Conservation (phyloP, 2,888 invertebrate genomes). For the Synergus itoensis region DNA sequence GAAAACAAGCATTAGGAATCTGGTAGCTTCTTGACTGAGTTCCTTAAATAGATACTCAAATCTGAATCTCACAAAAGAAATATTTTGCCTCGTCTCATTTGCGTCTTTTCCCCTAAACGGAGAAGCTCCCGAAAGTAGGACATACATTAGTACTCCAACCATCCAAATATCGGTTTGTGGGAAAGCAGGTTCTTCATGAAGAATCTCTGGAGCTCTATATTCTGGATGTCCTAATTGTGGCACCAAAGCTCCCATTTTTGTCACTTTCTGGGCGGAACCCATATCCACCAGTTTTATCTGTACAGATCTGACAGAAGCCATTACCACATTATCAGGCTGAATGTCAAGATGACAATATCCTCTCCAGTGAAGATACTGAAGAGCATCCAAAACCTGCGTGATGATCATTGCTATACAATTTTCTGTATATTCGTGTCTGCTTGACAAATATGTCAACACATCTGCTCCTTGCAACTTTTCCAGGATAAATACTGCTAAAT, state of each 20-base stretch:
- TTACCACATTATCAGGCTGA: constrained; percentile 97
- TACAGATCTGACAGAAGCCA: constrained; percentile 90
- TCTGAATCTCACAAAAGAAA: constrained; percentile 93
- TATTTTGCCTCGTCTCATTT: constrained; percentile 93
- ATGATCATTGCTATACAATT: constrained; percentile 94
- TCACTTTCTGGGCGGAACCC: constrained; percentile 90
- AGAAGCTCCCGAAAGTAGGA: constrained; percentile 94
- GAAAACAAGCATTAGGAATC: constrained; percentile 97
- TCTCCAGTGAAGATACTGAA: constrained; percentile 97
- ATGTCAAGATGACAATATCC: constrained; percentile 93
- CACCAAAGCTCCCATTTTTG: constrained; percentile 87
- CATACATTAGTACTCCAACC: constrained; percentile 93
- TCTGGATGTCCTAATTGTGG: constrained; percentile 85
- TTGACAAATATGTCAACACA: constrained; percentile 92
- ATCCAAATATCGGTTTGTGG: constrained; percentile 98
- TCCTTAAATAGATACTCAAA: constrained; percentile 97
- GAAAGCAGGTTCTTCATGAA: constrained; percentile 92
- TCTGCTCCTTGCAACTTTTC: constrained; percentile 95
- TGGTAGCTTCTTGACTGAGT: constrained; percentile 93
- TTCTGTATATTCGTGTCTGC: constrained; percentile 94
- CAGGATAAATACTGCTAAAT: constrained; percentile 86
- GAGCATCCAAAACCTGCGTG: constrained; percentile 91
- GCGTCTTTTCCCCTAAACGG: constrained; percentile 93
- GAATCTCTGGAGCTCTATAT: constrained; percentile 92
- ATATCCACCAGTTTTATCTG: constrained; percentile 96